Evolutionary conservation across 2,888 invertebrate genomes (phyloP).

Genomic region (Oasisia sp.): DNA sequence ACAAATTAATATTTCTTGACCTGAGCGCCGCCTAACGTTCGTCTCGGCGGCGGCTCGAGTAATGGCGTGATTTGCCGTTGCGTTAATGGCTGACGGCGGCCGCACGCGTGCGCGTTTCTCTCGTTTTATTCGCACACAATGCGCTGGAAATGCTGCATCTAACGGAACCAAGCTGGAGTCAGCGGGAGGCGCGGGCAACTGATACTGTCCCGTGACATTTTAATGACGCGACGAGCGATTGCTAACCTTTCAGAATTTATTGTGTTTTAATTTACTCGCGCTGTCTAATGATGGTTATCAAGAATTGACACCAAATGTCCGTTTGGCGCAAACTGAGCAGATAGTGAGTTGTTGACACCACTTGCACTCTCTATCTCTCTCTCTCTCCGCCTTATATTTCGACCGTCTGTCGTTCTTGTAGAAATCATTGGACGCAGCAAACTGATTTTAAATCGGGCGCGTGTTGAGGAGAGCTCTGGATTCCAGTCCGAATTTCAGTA

Average conservation of each 20-base stretch:
- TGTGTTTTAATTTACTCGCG: slow-evolving; percentile 13
- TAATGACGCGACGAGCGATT: neutral
- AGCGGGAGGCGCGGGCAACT: neutral
- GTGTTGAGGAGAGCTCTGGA: neutral
- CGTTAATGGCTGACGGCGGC: neutral
- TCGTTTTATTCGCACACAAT: slow-evolving; percentile 1
- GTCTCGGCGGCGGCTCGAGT: neutral
- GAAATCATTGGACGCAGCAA: neutral
- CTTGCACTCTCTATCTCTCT: neutral
- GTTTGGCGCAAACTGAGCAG: neutral
- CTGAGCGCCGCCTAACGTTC: neutral
- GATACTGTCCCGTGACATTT: neutral
- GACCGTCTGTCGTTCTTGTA: neutral
- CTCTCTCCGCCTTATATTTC: neutral
- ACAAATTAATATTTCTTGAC: slow-evolving; percentile 10
- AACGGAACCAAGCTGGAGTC: neutral
- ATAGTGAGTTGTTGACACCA: neutral
- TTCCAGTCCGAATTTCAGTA: neutral
- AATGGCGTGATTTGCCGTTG: neutral
- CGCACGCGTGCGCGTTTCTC: neutral
- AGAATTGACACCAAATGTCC: neutral
- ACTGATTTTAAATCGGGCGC: neutral
- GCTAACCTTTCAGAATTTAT: slow-evolving; percentile 17
- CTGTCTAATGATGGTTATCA: neutral
- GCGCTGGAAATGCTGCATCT: neutral